Base-by-base conservation (phyloP, 2,797 vertebrate species). In the Allobates femoralis region DNA sequence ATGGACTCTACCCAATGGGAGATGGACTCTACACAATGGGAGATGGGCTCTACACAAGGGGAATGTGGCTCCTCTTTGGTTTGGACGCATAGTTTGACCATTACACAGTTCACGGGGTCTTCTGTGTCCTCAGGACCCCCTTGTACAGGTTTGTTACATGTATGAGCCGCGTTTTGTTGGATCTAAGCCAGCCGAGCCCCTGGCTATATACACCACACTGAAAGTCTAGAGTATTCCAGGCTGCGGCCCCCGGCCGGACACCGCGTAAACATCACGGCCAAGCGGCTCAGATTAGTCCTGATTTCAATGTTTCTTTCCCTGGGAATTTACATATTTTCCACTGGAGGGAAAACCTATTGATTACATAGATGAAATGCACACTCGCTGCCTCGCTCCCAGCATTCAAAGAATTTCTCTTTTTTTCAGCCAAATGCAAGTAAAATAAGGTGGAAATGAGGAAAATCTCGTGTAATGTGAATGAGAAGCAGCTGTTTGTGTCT, bases 231-330 rank as follows among this genome's bases (percentile, higher is more conserved):
- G 85, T 55, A 16, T 78, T 37, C 53, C 37, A 74, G 23, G 5
- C 37, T 60, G 26, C 46, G 23, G 53, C 71, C 60, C 18, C 14
- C 16, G 64, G 58, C 64, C 4, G 84, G 75, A 71, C 23, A 53
- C 11, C 85, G 83, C 82, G 69, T 86, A 51, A 67, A 56, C 7
- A 12, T 74, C 79, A 71, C 0, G 28, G 0, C 74, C 87, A 90
- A 88, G 51, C 58, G 12, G 46, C 3, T 7, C 56, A 85, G 5
- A 19, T 16, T 79, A 85, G 73, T 67, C 1, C 82, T 79, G 62
- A 50, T 26, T 84, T 85, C n/a, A 26, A 86, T 79, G 56, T 21
- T 89, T 87, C 73, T 86, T 88, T 81, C 11, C 64, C 78, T 11
- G 3, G 0, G 14, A 11, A 8, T 50, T 37, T 84, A 19, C 51